These are phyloP conservation scores for Polyodon spathula DNA, from an alignment of 2,113 vertebrate genomes.

Conservation along the genomic window DNA sequence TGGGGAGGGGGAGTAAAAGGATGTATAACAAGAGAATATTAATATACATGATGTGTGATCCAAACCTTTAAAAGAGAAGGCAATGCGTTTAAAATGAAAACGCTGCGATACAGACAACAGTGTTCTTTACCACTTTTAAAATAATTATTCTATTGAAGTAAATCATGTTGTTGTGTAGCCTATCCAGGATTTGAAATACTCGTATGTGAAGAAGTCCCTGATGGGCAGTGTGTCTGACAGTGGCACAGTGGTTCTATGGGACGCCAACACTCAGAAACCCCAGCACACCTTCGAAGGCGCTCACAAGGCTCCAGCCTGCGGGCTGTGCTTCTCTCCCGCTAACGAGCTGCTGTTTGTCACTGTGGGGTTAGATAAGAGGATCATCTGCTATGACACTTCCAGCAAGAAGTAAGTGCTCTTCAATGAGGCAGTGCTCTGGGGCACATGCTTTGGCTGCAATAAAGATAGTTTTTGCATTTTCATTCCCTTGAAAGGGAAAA, in stretches of 20 bases:
- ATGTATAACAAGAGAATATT: too few relatives aligned
- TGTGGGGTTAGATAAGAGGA: conserved; percentile 91
- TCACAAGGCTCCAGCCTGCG: conserved; percentile 86
- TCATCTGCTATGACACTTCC: conserved; percentile 86
- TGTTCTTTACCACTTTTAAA: not conserved
- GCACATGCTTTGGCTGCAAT: too few relatives aligned
- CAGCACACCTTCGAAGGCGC: conserved; percentile 73
- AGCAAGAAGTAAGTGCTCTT: conserved; percentile 79
- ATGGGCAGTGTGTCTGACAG: conserved; percentile 85
- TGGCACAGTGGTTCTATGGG: conserved; percentile 85
- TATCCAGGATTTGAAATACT: conserved; percentile 79
- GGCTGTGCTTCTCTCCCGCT: conserved; percentile 86
- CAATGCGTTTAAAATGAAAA: too few relatives aligned
- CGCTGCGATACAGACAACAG: not conserved
- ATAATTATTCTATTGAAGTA: not conserved
- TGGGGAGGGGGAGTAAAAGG: too few relatives aligned
- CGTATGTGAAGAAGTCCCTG: conserved; percentile 77
- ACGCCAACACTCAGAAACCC: conserved; percentile 79
- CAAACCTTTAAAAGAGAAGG: too few relatives aligned
- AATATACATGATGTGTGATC: too few relatives aligned
- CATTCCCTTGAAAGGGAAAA: too few relatives aligned
- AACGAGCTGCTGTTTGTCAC: conserved; percentile 86
- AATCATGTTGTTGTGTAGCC: conserved; percentile 54
- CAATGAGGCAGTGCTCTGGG: conserved; percentile 3
- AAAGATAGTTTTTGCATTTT: too few relatives aligned